Evolutionary conservation across 2,113 vertebrate species (phyloP).

Genomic region (Microtus pennsylvanicus): DNA sequence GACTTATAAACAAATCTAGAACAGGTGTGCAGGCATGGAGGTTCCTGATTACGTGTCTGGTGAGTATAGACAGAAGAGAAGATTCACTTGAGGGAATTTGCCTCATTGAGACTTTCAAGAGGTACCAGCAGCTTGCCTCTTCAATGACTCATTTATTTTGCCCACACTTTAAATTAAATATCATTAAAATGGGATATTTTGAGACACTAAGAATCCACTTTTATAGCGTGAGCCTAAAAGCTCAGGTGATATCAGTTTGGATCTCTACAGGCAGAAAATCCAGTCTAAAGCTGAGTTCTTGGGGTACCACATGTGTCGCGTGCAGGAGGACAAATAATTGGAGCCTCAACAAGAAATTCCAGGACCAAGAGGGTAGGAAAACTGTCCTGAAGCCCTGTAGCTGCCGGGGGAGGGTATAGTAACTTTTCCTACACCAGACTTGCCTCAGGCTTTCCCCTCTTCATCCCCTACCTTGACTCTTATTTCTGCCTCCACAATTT

Average conservation of each 20-base stretch:
- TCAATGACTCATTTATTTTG: constrained; percentile 2
- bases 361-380: background rate
- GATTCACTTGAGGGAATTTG: background rate
- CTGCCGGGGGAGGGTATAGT: background rate
- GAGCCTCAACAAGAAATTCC: background rate
- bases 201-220: background rate
- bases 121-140: background rate
- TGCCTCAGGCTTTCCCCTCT: too few species aligned
- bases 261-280: background rate
- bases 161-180: constrained; percentile 36
- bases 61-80: background rate
- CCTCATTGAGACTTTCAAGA: background rate
- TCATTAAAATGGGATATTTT: background rate
- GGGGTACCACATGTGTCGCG: background rate
- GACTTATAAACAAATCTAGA: background rate
- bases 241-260: background rate
- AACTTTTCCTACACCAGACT: background rate
- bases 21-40: background rate
- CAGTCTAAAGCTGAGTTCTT: background rate
- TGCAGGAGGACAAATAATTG: background rate
- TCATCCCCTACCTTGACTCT: accelerated
- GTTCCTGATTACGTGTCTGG: background rate
- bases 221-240: background rate
- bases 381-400: too few species aligned
- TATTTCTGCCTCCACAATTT: background rate